Evolutionary conservation across 92 coral and sea anemone genomes (phyloP), one percentile per base, ranked within the genome.

Genomic region (Chrysogorgia sp.): DNA sequence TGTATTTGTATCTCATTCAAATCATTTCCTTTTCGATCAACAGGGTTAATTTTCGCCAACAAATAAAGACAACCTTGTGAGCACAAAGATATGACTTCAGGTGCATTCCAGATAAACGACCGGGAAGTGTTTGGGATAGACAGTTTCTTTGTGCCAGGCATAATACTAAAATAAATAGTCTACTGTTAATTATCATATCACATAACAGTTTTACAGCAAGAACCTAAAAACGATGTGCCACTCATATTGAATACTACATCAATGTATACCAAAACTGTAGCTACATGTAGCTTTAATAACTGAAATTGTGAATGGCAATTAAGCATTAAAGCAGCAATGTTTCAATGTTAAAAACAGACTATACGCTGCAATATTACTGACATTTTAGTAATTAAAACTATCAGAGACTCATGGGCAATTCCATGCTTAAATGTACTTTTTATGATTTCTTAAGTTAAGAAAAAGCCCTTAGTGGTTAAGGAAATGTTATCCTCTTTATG

Each of bases 131-230:
- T 49, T 15, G 81, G 75, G 5, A 82, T 49, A 3, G 63, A 31
- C 47, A 82, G 17, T 70, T 62, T 82, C 63, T 82, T 82, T 50
- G 81, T 74, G 10, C 86, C 86, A 35, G 60, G 70, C 37, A 72
- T 82, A 14, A 59, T 74, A 33, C 81, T 82, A 57, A 67, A 71
- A 71, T 17, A 19, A 7, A 53, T 53, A 64, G n/a, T n/a, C n/a
- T n/a, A n/a, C n/a, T n/a, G n/a, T 58, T 58, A 26, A 26, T 17
- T 0, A 58, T 1, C 64, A 58, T 26, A 58, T 19, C 12, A 19
- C 64, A 58, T n/a, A n/a, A n/a, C n/a, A n/a, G n/a, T n/a, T n/a
- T n/a, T 48, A 48, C 56, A 14, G 0, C 21, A 14, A 48, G 1
- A 48, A 48, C 56, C 1, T 40, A 28, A 59, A 26, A 1, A 25